Percentiles rank a stretch among this genome's conserved stretches.
Evolutionary conservation across 2,888 invertebrate genomes (phyloP).

Genomic region (Apodemia duryi): DNA sequence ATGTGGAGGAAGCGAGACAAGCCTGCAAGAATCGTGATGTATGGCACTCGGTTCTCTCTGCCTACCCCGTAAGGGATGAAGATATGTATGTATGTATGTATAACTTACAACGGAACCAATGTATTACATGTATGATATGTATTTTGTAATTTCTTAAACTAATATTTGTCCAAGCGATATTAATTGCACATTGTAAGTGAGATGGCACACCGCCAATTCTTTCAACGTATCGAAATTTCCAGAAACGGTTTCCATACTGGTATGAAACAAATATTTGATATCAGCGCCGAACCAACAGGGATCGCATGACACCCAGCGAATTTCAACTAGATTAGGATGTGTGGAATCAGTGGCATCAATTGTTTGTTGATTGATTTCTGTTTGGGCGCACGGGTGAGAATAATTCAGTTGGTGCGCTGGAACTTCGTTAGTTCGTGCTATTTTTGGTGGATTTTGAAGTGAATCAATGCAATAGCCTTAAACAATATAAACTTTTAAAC

Average conservation of each 20-base stretch:
- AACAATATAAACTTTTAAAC: background rate
- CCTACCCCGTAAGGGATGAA: too few species aligned
- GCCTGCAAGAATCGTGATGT: too few species aligned
- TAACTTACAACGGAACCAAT: too few species aligned
- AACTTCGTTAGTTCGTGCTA: background rate
- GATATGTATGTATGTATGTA: too few species aligned
- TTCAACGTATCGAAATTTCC: background rate
- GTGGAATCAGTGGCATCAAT: conserved; percentile 8
- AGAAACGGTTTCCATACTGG: background rate
- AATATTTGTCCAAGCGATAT: conserved; percentile 15
- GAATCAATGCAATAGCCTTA: background rate
- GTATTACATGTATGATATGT: too few species aligned
- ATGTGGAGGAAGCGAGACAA: too few species aligned
- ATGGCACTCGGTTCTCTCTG: too few species aligned
- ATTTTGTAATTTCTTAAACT: background rate
- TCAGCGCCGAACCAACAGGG: conserved; percentile 6
- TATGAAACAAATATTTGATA: conserved; percentile 4
- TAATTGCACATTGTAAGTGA: conserved; percentile 26
- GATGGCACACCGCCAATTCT: conserved; percentile 25
- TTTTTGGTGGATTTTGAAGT: conserved; percentile 2
- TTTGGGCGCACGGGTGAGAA: background rate
- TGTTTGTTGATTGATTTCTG: conserved; percentile 11
- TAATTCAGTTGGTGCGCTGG: conserved; percentile 6
- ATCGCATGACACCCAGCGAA: background rate
- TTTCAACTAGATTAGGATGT: conserved; percentile 12